phyloP scores from a whole-genome alignment of 2,113 vertebrate genomes.

The Engraulis encrasicolus region DNA sequence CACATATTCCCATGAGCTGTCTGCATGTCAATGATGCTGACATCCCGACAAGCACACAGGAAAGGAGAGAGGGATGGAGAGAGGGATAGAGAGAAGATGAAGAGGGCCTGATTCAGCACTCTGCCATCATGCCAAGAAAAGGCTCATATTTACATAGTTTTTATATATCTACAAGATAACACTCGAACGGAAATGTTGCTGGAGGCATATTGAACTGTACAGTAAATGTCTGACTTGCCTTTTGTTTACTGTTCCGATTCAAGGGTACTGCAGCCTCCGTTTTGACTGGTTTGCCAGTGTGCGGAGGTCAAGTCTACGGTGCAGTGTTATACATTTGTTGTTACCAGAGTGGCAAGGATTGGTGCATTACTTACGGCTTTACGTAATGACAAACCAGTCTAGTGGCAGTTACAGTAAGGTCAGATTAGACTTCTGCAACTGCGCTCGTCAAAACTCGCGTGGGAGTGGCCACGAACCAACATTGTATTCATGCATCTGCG shows the following conservation, averaged over 20 bases:
- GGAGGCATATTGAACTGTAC: not conserved
- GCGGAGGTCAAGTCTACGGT: not conserved
- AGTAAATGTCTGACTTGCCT: not conserved
- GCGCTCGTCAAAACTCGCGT: too few species aligned
- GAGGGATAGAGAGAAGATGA: not conserved
- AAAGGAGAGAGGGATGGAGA: too few species aligned
- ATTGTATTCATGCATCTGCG: too few species aligned
- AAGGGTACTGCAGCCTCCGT: not conserved
- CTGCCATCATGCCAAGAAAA: not conserved
- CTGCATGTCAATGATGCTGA: not conserved
- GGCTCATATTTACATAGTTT: not conserved
- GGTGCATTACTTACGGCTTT: too few species aligned
- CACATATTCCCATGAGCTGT: not conserved
- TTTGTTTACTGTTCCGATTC: not conserved
- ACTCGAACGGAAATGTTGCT: not conserved
- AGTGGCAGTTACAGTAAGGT: too few species aligned
- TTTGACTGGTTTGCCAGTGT: not conserved
- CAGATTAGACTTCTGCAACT: too few species aligned
- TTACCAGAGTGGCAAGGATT: too few species aligned
- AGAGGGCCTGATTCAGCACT: not conserved
- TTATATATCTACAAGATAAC: not conserved
- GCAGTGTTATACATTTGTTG: not conserved
- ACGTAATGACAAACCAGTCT: too few species aligned
- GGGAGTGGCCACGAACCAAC: too few species aligned
- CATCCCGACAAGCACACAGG: not conserved